Evolutionary conservation across 2,797 vertebrate genomes (phyloP), one percentile per base, ranked within the genome.

Genomic region (Rhabdophis nuchalis): DNA sequence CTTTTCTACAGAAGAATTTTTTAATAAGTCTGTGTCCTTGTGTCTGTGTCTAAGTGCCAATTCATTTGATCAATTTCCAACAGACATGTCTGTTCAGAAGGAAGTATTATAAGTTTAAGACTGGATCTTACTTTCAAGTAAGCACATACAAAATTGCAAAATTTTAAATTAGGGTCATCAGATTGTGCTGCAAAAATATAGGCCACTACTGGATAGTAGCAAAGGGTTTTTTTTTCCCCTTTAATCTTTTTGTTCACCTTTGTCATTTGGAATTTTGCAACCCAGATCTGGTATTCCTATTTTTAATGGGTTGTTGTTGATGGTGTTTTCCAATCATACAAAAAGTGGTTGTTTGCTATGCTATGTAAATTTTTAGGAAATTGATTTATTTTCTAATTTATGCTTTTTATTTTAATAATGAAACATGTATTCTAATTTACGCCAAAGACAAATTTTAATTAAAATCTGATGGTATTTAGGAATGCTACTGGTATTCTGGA

Each of bases 1-100:
- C 85, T 94, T 93, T 96, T 94, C 32, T 87, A 72, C 11, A 36
- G 27, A 27, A 18, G 25, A 41, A 88, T 25, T 5, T 46, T 91
- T 88, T 82, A 91, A 87, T 18, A 56, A 36, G 50, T 14, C 50
- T 18, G 1, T 77, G 36, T 77, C 9, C 36, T 77, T 61, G 27
- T 29, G 27, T 29, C 60, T 41, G 32, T 23, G 1, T 77, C 72
- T 41, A 77, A 41, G 32, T 4, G 18, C 72, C 18, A 41, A 77
- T 77, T 41, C 36, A 77, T 77, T 77, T 77, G 18, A 77, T 11
- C 36, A 77, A 77, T 77, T 77, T 77, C 18, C 18, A 77, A 77
- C 3, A 77, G 36, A 41, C 72, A 41, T 2, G 18, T 77, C 72
- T 77, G 72, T 25, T 77, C 72, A 77, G 8, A 77, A 77, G 20